These are phyloP conservation scores for Apis dorsata DNA, from an alignment of 1,140 invertebrate genomes.

Conservation along the genomic window DNA sequence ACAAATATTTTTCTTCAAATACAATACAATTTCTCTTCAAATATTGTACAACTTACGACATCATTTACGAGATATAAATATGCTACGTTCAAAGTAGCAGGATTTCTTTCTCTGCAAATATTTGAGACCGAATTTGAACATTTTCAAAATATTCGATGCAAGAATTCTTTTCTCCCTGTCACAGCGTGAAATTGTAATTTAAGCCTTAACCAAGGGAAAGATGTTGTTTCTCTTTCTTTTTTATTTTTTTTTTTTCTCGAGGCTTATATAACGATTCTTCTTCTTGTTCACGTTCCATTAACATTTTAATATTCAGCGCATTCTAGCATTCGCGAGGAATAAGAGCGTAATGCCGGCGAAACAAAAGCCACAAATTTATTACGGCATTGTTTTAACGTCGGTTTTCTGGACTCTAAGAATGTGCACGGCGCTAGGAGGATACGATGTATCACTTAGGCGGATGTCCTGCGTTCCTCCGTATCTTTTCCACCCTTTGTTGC, in stretches of 20 bases:
- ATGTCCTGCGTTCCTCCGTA: constrained; percentile 20
- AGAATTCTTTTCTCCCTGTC: not conserved
- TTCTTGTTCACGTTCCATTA: constrained; percentile 29
- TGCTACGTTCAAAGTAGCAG: not conserved
- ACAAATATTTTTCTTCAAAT: not conserved
- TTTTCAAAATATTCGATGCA: not conserved
- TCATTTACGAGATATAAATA: not conserved
- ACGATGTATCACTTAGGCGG: constrained; percentile 45
- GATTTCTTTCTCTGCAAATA: not conserved
- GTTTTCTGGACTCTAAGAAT: constrained; percentile 21
- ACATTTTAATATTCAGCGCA: constrained; percentile 33
- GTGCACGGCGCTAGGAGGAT: constrained; percentile 12
- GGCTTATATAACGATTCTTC: not conserved
- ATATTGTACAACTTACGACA: not conserved
- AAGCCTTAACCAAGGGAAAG: not conserved
- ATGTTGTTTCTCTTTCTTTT: not conserved
- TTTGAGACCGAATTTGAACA: not conserved
- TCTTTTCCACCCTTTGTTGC: constrained; percentile 21
- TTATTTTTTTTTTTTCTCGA: too few relatives aligned
- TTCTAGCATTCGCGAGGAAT: too few relatives aligned
- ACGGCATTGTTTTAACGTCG: constrained; percentile 43
- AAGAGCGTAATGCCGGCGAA: not conserved
- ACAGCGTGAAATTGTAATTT: not conserved
- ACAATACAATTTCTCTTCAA: not conserved
- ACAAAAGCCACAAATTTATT: constrained; percentile 42